These are phyloP conservation scores for Siniperca undulata DNA, from an alignment of 2,797 vertebrate species.

Conservation along the genomic window DNA sequence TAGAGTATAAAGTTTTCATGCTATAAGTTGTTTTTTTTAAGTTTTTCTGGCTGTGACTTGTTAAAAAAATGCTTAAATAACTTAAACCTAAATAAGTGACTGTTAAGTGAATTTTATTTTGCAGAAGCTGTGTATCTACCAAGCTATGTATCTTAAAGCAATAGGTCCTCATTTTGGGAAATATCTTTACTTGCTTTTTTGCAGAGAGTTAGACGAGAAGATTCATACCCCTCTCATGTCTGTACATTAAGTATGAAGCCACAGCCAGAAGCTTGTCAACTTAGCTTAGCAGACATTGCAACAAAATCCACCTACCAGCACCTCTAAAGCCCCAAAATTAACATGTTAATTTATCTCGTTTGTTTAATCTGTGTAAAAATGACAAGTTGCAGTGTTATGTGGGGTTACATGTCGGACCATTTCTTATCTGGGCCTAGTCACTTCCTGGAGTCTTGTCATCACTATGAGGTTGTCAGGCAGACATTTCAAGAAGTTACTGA, in stretches of 20 bases:
- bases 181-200: background rate
- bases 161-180: background rate
- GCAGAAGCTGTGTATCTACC: background rate
- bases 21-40: background rate
- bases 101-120: background rate
- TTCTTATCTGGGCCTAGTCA: background rate
- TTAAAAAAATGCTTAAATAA: background rate
- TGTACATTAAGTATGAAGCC: background rate
- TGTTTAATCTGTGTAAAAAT: background rate
- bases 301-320: background rate
- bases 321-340: background rate
- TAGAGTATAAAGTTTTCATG: background rate
- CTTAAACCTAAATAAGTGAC: background rate
- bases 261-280: background rate
- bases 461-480: background rate
- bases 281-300: background rate
- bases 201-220: background rate
- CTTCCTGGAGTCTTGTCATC: background rate
- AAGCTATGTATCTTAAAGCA: background rate
- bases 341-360: background rate
- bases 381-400: background rate
- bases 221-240: background rate
- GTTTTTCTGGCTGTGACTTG: background rate
- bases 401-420: background rate
- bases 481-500: background rate